A percentile compares a stretch with the other conserved stretches of the same genome.
These are phyloP conservation scores for Trissolcus japonicus DNA, from an alignment of 2,888 invertebrate species.

Conservation along the genomic window DNA sequence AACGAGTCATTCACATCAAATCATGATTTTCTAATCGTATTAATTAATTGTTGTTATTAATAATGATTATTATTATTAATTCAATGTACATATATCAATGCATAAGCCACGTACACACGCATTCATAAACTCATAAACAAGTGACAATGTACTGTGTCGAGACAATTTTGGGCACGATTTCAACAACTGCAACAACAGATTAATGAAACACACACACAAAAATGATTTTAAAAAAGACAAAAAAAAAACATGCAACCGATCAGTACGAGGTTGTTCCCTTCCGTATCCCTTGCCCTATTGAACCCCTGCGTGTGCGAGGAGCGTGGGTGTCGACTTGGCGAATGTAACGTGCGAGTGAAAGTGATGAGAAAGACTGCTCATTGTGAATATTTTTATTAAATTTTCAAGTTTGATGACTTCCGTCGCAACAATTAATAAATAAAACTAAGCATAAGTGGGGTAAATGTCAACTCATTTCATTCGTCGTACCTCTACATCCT, in stretches of 20 bases:
- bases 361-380: slow-evolving; percentile 73
- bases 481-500: background rate
- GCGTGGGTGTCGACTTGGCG: slow-evolving; percentile 57
- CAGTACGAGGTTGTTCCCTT: slow-evolving; percentile 40
- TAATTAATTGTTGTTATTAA: slow-evolving; percentile 76
- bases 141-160: slow-evolving; percentile 35
- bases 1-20: slow-evolving; percentile 72
- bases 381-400: slow-evolving; percentile 77
- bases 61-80: slow-evolving; percentile 75
- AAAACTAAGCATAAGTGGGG: slow-evolving; percentile 73
- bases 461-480: slow-evolving; percentile 35
- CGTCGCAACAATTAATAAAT: slow-evolving; percentile 76
- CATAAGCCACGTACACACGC: slow-evolving; percentile 65
- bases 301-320: slow-evolving; percentile 37
- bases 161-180: slow-evolving; percentile 43
- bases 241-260: slow-evolving; percentile 22
- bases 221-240: background rate
- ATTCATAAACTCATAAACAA: slow-evolving; percentile 48
- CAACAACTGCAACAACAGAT: slow-evolving; percentile 15
- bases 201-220: slow-evolving; percentile 7
- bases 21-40: slow-evolving; percentile 75
- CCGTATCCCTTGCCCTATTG: slow-evolving; percentile 32
- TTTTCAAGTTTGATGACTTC: slow-evolving; percentile 77
- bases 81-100: slow-evolving; percentile 75
- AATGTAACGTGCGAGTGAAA: slow-evolving; percentile 63